These are phyloP conservation scores for Nestor notabilis DNA, from an alignment of 2,113 vertebrate genomes.

Conservation along the genomic window DNA sequence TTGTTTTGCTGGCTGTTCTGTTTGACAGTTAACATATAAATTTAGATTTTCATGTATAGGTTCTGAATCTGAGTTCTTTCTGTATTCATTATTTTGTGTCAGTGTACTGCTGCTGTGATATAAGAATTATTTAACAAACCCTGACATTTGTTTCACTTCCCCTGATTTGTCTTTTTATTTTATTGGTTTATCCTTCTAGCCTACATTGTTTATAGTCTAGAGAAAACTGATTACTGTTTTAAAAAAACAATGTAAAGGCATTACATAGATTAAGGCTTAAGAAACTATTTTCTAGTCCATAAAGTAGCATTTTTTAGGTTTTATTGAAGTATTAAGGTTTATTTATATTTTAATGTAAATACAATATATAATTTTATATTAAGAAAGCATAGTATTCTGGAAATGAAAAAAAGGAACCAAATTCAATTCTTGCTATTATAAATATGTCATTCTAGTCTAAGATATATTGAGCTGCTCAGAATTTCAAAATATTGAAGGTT, in stretches of 20 bases:
- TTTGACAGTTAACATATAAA: not conserved
- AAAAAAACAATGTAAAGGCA: not conserved
- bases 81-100: not conserved
- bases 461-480: not conserved
- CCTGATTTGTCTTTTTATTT: not conserved
- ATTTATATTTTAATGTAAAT: not conserved
- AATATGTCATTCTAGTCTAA: not conserved
- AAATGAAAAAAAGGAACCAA: not conserved
- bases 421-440: not conserved
- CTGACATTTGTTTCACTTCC: not conserved
- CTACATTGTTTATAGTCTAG: not conserved
- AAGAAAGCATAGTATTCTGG: not conserved
- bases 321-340: not conserved
- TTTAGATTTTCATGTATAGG: not conserved
- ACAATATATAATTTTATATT: not conserved
- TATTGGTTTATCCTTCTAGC: not conserved
- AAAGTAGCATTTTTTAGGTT: not conserved
- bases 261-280: not conserved
- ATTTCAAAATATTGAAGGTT: not conserved
- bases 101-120: not conserved
- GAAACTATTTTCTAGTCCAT: not conserved
- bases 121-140: not conserved
- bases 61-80: not conserved
- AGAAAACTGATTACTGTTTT: not conserved
- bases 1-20: not conserved